A percentile compares a stretch with the other conserved stretches of the same genome.
Evolutionary conservation across 1,140 invertebrate species (phyloP).

Genomic region (Parasteatoda tepidariorum): DNA sequence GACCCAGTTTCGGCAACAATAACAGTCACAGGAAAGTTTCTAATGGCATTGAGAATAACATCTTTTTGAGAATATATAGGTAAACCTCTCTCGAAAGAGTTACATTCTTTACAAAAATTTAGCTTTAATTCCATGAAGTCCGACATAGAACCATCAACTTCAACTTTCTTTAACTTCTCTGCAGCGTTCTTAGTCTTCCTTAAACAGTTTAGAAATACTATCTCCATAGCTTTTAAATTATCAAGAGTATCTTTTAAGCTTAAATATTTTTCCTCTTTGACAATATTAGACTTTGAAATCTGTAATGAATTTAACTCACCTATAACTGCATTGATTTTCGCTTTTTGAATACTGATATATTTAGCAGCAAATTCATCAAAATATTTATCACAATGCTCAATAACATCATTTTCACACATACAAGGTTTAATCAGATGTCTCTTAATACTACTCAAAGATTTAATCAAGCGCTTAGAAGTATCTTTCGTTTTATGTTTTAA

Average conservation of each 20-base stretch:
- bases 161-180: too few species aligned
- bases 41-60: constrained; percentile 79
- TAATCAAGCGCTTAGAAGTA: not conserved
- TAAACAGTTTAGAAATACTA: not conserved
- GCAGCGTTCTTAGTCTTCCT: not conserved
- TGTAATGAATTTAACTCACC: not conserved
- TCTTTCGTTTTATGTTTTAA: not conserved
- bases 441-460: not conserved
- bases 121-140: constrained; percentile 7
- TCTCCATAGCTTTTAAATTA: not conserved
- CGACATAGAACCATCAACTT: not conserved
- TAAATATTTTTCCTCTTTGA: not conserved
- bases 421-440: not conserved
- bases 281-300: not conserved
- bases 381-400: constrained; percentile 6
- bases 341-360: not conserved
- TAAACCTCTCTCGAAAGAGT: constrained; percentile 78
- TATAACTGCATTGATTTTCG: not conserved
- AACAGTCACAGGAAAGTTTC: constrained; percentile 75
- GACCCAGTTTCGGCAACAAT: constrained; percentile 89
- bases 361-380: constrained; percentile 2
- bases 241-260: not conserved
- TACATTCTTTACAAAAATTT: constrained; percentile 34
- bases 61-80: constrained; percentile 84
- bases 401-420: constrained; percentile 4